phyloP scores from a whole-genome alignment of 53 echinoderm and acorn worm genomes.

The Holothuria scabra region DNA sequence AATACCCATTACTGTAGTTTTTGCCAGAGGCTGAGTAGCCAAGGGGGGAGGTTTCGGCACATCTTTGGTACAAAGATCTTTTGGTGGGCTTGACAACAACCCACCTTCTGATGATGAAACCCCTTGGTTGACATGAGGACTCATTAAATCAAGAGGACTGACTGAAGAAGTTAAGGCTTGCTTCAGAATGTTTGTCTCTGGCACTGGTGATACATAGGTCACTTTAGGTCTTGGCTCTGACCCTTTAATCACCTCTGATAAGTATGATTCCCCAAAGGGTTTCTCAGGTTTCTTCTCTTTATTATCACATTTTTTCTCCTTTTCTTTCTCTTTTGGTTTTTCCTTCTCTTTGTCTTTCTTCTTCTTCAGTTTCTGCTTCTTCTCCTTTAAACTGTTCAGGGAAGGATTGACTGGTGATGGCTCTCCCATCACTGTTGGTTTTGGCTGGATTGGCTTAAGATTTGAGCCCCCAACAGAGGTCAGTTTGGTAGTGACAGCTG shows the following conservation, averaged over 20 bases:
- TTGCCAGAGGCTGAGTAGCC: slow-evolving; percentile 1
- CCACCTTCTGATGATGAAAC: background rate
- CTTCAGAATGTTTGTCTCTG: slow-evolving; percentile 93
- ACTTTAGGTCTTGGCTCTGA: slow-evolving; percentile 46
- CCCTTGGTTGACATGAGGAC: slow-evolving; percentile 7
- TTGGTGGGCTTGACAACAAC: slow-evolving; percentile 1
- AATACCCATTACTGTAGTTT: background rate
- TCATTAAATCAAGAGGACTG: slow-evolving; percentile 26
- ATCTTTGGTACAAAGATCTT: slow-evolving; percentile 56
- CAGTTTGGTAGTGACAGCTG: slow-evolving; percentile 61
- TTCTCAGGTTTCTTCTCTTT: slow-evolving; percentile 63
- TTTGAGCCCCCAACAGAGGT: slow-evolving; percentile 50
- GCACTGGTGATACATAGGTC: slow-evolving; percentile 65
- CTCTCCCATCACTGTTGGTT: slow-evolving; percentile 76
- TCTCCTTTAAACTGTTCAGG: slow-evolving; percentile 71
- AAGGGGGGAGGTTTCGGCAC: slow-evolving; percentile 57
- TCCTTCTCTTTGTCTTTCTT: slow-evolving; percentile 70
- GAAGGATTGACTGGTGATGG: slow-evolving; percentile 50
- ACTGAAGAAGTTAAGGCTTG: slow-evolving; percentile 87
- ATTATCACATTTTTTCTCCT: slow-evolving; percentile 55
- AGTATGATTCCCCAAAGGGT: slow-evolving; percentile 38
- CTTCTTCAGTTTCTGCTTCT: slow-evolving; percentile 84
- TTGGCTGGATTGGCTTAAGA: slow-evolving; percentile 97
- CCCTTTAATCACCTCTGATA: slow-evolving; percentile 59
- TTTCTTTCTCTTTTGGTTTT: slow-evolving; percentile 20